Conservation (phyloP, 2,888 invertebrate genomes). For the Corbicula japonica region DNA sequence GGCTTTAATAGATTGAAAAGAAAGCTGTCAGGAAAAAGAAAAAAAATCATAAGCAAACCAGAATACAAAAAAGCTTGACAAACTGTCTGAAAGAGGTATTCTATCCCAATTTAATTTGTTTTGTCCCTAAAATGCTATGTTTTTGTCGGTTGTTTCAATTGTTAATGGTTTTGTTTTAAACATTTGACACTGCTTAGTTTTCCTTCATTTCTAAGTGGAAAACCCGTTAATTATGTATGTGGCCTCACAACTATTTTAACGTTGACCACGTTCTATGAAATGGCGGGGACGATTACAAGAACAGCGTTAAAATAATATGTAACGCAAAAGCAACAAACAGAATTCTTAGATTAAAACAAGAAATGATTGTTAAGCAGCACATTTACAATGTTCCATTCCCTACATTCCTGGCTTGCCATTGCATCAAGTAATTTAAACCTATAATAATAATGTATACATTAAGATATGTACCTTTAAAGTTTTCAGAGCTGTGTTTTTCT, state of each 20-base stretch:
- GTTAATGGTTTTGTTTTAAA: no score
- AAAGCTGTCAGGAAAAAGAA: not conserved
- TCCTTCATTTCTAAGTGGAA: no score
- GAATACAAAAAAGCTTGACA: not conserved
- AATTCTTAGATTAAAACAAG: not conserved
- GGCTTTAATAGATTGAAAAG: not conserved
- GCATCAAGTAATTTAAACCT: not conserved
- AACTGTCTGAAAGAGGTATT: not conserved
- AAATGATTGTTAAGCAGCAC: not conserved
- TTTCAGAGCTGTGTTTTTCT: constrained; percentile 67
- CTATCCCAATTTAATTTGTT: not conserved
- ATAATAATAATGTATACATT: not conserved
- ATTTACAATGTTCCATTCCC: not conserved
- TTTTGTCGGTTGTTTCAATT: not conserved
- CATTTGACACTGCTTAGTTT: no score
- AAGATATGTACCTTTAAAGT: constrained; percentile 65
- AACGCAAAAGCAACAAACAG: not conserved
- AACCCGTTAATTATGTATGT: no score
- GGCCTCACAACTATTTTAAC: no score
- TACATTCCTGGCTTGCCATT: not conserved
- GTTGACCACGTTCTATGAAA: no score
- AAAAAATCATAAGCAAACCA: not conserved
- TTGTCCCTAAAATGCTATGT: not conserved
- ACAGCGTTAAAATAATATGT: not conserved
- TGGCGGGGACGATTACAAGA: not conserved